Conservation (phyloP, 2,797 vertebrate species). For the Peromyscus eremicus region DNA sequence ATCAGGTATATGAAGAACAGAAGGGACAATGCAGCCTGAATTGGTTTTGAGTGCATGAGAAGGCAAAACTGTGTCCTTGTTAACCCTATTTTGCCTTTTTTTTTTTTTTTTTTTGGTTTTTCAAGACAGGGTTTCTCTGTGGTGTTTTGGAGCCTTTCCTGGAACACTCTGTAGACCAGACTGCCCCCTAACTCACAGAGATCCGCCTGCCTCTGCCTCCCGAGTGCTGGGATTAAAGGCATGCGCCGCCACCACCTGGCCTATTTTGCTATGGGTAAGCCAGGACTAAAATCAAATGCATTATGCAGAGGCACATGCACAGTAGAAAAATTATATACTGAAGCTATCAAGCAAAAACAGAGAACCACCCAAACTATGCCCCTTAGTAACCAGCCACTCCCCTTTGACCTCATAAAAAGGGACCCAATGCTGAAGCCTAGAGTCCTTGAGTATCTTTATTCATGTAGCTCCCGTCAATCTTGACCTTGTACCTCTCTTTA, state of each 20-base stretch:
- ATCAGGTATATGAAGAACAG: background rate
- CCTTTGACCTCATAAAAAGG: background rate
- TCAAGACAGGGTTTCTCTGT: no score
- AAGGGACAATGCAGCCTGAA: background rate
- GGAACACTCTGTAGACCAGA: no score
- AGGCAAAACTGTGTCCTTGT: background rate
- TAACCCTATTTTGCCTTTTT: background rate
- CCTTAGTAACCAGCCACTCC: background rate
- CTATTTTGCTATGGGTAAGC: background rate
- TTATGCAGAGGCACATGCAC: background rate
- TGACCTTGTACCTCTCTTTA: background rate
- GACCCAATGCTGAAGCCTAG: background rate
- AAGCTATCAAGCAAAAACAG: background rate
- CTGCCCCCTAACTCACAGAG: no score
- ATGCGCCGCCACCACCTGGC: no score
- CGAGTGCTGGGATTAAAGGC: no score
- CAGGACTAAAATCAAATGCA: background rate
- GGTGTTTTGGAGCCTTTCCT: no score
- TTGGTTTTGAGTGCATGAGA: background rate
- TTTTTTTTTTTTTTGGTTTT: no score
- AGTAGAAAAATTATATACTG: background rate
- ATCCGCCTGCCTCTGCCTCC: no score
- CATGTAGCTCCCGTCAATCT: background rate
- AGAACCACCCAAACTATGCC: background rate
- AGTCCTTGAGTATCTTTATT: background rate